Conservation (phyloP, 2,797 vertebrate species). For the Lacerta bilineata region DNA sequence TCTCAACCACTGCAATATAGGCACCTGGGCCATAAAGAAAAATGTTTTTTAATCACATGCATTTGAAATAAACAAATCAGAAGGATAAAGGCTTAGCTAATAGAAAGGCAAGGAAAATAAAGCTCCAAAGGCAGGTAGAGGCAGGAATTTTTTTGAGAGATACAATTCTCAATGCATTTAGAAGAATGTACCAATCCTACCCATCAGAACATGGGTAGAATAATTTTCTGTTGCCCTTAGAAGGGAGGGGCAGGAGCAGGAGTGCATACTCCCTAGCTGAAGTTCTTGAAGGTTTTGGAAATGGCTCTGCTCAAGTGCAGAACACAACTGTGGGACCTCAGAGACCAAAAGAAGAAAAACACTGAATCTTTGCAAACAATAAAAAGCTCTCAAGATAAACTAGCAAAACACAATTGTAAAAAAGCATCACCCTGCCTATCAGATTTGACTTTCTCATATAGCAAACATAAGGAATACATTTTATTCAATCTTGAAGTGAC, state of each 20-base stretch:
- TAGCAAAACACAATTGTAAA: slow-evolving; percentile 36
- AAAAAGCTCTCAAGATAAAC: not conserved
- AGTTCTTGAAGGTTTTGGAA: not conserved
- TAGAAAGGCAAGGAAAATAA: not conserved
- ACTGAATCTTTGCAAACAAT: not conserved
- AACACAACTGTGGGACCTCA: not conserved
- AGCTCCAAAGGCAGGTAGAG: not conserved
- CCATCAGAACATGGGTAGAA: not conserved
- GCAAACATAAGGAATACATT: slow-evolving; percentile 22
- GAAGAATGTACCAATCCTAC: not conserved
- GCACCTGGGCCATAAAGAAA: not conserved
- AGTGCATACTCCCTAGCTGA: not conserved
- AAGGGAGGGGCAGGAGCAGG: not conserved
- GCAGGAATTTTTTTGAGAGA: not conserved
- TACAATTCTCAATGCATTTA: not conserved
- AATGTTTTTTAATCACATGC: not conserved
- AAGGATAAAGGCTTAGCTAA: not conserved
- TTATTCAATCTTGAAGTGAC: slow-evolving; percentile 12
- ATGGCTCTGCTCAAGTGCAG: not conserved
- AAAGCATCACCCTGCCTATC: not conserved
- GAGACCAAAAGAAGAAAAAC: not conserved
- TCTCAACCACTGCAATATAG: not conserved
- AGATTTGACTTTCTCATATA: slow-evolving; percentile 32
- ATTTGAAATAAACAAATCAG: not conserved
- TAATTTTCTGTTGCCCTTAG: not conserved